Conservation (phyloP, 2,888 invertebrate genomes). For the Synergus laeviventris region DNA sequence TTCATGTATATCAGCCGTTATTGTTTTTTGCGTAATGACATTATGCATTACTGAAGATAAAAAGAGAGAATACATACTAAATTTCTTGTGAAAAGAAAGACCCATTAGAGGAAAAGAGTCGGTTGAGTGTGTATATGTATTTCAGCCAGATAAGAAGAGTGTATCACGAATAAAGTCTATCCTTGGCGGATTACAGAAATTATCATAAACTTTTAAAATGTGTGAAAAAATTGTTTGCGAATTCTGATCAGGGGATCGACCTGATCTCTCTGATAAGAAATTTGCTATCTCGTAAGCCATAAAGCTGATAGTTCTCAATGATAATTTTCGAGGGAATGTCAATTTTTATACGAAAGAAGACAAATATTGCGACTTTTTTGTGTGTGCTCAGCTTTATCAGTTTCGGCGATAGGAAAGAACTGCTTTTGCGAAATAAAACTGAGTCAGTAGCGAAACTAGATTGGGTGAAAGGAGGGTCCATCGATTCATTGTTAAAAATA, state of each 20-base stretch:
- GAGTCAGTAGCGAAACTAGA: conserved; percentile 39
- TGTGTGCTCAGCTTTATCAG: conserved; percentile 17
- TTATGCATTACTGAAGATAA: conserved; percentile 66
- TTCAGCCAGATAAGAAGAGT: conserved; percentile 60
- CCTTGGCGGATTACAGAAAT: background rate
- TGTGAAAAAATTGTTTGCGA: background rate
- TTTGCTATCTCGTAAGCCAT: conserved; percentile 20
- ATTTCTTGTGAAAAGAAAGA: conserved; percentile 45
- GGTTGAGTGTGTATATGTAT: conserved; percentile 56
- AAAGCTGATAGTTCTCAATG: conserved; percentile 25
- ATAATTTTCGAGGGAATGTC: conserved; percentile 15
- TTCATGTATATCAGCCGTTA: conserved; percentile 46
- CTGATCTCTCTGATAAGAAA: conserved; percentile 4
- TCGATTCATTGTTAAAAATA: conserved; percentile 15
- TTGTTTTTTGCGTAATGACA: conserved; percentile 67
- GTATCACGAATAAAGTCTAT: background rate
- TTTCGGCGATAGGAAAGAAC: conserved; percentile 37
- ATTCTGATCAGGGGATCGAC: conserved; percentile 14
- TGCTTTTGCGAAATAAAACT: conserved; percentile 31
- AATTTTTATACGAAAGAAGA: background rate
- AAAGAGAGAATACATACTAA: conserved; percentile 45
- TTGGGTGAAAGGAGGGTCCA: conserved; percentile 25
- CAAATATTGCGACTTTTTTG: conserved; percentile 21
- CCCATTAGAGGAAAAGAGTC: conserved; percentile 40
- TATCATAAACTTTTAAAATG: background rate